A percentile compares a stretch with the other conserved stretches of the same genome.
These are phyloP conservation scores for Meteorus colon DNA, from an alignment of 2,888 invertebrate species.

Conservation along the genomic window DNA sequence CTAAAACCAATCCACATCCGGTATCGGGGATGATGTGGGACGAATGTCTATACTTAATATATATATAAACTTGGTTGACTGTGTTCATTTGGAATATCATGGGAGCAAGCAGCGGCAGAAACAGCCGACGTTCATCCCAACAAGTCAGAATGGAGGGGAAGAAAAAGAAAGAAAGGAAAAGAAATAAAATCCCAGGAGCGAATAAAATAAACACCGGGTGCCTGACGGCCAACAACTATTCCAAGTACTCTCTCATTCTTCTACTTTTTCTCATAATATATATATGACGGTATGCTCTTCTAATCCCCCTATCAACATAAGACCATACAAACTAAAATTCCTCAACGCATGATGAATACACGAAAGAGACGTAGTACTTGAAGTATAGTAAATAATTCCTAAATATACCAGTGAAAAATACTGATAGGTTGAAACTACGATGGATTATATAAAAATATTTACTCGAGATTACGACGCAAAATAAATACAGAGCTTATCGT, in stretches of 20 bases:
- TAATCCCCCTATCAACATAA: too few relatives aligned
- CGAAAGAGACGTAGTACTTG: too few relatives aligned
- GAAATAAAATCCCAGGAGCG: background rate
- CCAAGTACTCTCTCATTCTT: background rate
- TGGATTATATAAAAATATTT: too few relatives aligned
- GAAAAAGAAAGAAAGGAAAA: background rate
- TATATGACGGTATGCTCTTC: background rate
- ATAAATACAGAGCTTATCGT: too few relatives aligned
- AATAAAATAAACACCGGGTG: constrained; percentile 13
- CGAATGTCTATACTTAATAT: background rate
- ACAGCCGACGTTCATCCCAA: background rate
- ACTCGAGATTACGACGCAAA: too few relatives aligned
- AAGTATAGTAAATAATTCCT: too few relatives aligned
- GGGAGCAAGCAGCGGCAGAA: background rate
- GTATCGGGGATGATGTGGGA: background rate
- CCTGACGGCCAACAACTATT: constrained; percentile 1
- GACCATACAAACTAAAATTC: too few relatives aligned
- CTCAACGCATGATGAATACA: too few relatives aligned
- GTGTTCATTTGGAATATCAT: constrained; percentile 7
- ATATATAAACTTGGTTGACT: background rate
- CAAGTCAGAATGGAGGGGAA: background rate
- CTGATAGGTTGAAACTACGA: too few relatives aligned
- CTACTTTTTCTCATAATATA: background rate
- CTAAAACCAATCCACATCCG: constrained; percentile 1
- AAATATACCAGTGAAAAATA: too few relatives aligned